Evolutionary conservation across 2,113 vertebrate genomes (phyloP).

Genomic region (Verasper variegatus): DNA sequence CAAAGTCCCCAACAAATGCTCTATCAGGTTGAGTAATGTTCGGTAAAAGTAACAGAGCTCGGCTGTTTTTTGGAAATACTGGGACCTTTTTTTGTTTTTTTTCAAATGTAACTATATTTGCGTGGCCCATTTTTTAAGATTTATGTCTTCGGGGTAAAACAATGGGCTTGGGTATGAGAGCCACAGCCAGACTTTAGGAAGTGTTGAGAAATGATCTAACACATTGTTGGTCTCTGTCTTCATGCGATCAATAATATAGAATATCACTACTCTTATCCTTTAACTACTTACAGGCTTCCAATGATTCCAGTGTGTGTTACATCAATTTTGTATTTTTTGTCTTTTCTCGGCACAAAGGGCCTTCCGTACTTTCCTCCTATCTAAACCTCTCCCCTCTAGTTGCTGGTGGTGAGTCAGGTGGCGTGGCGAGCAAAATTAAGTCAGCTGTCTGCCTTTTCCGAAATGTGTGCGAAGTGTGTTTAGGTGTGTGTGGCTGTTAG

Average conservation of each 20-base stretch:
- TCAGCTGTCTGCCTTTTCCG: conserved; percentile 62
- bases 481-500: conserved; percentile 34
- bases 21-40: not conserved
- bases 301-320: conserved; percentile 21
- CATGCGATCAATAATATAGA: too few species aligned
- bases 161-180: not conserved
- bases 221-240: not conserved
- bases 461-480: not conserved
- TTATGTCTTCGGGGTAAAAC: not conserved
- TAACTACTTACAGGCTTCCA: conserved; percentile 21
- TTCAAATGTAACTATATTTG: not conserved
- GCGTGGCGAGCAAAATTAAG: conserved; percentile 57
- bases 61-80: not conserved
- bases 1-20: not conserved
- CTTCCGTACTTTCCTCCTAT: conserved; percentile 26
- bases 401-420: conserved; percentile 65
- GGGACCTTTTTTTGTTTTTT: not conserved
- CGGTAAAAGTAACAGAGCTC: not conserved
- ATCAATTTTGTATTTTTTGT: not conserved
- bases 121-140: not conserved
- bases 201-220: not conserved
- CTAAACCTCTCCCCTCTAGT: conserved; percentile 18
- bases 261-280: not conserved
- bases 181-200: not conserved
- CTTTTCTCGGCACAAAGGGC: conserved; percentile 25